A percentile compares a stretch with the other conserved stretches of the same genome.
Evolutionary conservation across 2,888 invertebrate genomes (phyloP).

Genomic region (Mesorhabditis sp.): DNA sequence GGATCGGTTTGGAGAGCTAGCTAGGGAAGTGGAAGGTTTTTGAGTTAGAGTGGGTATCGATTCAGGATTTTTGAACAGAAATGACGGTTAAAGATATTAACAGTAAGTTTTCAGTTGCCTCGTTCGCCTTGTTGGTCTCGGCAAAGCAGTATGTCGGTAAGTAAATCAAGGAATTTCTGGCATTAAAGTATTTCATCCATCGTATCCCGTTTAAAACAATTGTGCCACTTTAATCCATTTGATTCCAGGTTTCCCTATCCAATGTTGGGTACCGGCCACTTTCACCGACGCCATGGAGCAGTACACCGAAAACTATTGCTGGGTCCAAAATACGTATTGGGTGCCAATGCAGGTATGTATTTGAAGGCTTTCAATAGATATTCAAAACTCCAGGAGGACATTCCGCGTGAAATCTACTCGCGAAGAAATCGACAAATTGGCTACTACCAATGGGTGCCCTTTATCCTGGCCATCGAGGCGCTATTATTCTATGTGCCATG

Average conservation of each 20-base stretch:
- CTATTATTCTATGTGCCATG: slow-evolving; percentile 58
- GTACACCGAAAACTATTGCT: slow-evolving; percentile 58
- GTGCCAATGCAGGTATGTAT: slow-evolving; percentile 50
- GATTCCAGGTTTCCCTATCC: slow-evolving; percentile 49
- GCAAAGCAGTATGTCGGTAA: slow-evolving; percentile 58
- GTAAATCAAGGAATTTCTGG: slow-evolving; percentile 6
- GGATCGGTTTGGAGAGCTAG: too few species aligned
- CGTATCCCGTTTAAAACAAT: too few species aligned
- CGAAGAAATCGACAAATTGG: slow-evolving; percentile 58
- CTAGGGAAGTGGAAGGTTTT: too few species aligned
- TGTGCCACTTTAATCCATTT: too few species aligned
- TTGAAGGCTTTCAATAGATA: background rate
- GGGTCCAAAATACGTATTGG: slow-evolving; percentile 59
- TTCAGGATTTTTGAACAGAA: too few species aligned
- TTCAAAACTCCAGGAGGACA: slow-evolving; percentile 44
- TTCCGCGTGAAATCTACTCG: slow-evolving; percentile 58
- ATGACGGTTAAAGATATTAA: background rate
- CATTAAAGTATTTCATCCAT: background rate
- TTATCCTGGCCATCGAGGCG: slow-evolving; percentile 58
- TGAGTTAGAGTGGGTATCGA: too few species aligned
- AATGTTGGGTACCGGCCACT: slow-evolving; percentile 59
- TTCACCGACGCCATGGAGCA: slow-evolving; percentile 59
- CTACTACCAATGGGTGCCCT: slow-evolving; percentile 57
- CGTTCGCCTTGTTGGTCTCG: slow-evolving; percentile 57
- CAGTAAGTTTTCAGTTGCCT: slow-evolving; percentile 46